Evolutionary conservation across 1,140 invertebrate species (phyloP), one percentile per base, ranked within the genome.

Genomic region (Drosophila asahinai): DNA sequence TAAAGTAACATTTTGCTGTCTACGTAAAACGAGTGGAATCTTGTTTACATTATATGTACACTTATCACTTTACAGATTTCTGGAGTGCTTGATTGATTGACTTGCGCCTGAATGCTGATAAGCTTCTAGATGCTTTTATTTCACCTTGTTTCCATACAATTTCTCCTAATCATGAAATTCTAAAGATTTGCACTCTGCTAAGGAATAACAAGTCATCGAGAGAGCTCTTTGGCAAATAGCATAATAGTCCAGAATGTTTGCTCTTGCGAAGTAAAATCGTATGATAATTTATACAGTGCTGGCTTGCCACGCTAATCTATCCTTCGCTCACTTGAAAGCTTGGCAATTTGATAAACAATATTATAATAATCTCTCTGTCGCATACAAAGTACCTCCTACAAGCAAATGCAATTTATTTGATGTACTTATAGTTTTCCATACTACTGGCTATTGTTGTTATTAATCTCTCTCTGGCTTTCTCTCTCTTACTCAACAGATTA

Each of bases 371-470:
- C 27, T 19, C 19, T 30, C 25, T 38, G 22, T 43, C 5, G 22
- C 48, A 75, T 49, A 55, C 25, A 33, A 47, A 55, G 25, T 33
- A 19, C 11, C 3, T 9, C 4, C n/a, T 17, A 33, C 58, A 73
- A 45, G 58, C 70, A 55, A 74, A 75, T 74, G 42, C 49, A 55
- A 63, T 63, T 74, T 47, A 48, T 57, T 57, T 62, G 17, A 61
- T 17, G 25, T 55, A 57, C 43, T 57, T 68, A 33, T 43, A 36
- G 47, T 48, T 54, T 43, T 51, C 27, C 17, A 5, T 19, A 22
- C 25, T 15, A 22, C 17, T 59, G 51, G 14, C 48, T 71, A 14
- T 58, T 55, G 15, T 55, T 48, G 14, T 45, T 22, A 22, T 36
- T 33, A 38, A 55, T 72, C 27, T 52, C 47, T 71, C 27, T 40